phyloP scores from a whole-genome alignment of 1,140 invertebrate species.

The Reticulitermes speratus region DNA sequence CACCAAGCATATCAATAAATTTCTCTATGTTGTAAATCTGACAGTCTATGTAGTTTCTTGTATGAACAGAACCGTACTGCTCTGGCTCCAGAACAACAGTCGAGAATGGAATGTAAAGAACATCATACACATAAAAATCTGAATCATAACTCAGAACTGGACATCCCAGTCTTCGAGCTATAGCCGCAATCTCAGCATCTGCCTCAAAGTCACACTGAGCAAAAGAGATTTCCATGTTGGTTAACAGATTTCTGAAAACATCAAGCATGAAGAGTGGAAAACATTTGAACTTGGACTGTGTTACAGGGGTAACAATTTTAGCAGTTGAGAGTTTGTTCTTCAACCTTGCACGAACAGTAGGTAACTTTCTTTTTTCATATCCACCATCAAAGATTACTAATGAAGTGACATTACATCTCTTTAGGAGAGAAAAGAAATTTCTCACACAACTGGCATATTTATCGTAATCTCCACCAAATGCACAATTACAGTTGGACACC shows the following conservation, averaged over 20 bases:
- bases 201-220: constrained; percentile 81
- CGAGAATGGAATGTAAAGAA: constrained; percentile 76
- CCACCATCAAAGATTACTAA: constrained; percentile 84
- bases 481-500: constrained; percentile 59
- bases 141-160: constrained; percentile 88
- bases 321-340: constrained; percentile 58
- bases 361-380: constrained; percentile 71
- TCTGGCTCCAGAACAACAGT: constrained; percentile 54
- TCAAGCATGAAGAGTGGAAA: constrained; percentile 70
- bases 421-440: constrained; percentile 70
- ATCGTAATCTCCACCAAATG: constrained; percentile 87
- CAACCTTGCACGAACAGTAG: constrained; percentile 63
- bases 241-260: constrained; percentile 67
- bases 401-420: constrained; percentile 70
- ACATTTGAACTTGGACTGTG: constrained; percentile 52
- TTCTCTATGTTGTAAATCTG: constrained; percentile 71
- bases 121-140: constrained; percentile 86
- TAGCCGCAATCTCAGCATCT: constrained; percentile 76
- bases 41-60: constrained; percentile 54
- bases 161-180: constrained; percentile 73
- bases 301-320: constrained; percentile 43
- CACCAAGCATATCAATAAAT: constrained; percentile 63
- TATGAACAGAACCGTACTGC: not conserved
- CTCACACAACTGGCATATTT: constrained; percentile 61
- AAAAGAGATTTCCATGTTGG: constrained; percentile 61